Conservation (phyloP, 1,140 invertebrate species). For the Apis dorsata region DNA sequence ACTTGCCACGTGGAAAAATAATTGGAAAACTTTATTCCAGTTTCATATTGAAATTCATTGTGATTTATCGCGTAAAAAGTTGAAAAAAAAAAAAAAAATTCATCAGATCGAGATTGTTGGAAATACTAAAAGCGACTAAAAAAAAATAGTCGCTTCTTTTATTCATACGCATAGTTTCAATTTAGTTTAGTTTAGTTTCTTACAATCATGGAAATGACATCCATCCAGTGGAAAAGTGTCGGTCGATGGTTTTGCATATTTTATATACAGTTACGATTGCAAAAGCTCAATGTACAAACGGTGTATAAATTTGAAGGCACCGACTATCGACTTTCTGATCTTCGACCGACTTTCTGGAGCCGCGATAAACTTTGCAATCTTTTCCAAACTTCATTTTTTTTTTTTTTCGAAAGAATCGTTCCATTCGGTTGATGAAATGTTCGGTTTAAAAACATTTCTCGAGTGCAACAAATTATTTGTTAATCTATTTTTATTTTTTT, state of each 20-base stretch:
- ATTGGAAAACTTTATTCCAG: neutral
- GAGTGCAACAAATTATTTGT: too few species aligned
- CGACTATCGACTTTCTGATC: constrained; percentile 8
- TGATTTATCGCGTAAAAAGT: neutral
- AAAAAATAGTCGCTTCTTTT: neutral
- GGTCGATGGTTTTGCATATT: constrained; percentile 44
- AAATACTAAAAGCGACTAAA: neutral
- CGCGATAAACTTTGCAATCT: neutral
- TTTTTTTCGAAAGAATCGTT: neutral
- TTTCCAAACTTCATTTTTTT: neutral
- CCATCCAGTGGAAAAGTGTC: neutral
- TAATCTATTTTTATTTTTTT: too few species aligned
- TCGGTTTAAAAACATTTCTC: too few species aligned
- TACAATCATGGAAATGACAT: neutral
- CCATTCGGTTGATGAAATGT: neutral
- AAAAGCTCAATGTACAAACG: constrained; percentile 3
- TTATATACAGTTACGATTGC: constrained; percentile 19
- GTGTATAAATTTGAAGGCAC: constrained; percentile 5
- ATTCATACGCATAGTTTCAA: neutral
- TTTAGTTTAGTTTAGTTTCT: neutral
- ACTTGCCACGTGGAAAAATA: too few species aligned
- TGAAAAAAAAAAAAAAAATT: neutral
- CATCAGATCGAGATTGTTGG: neutral
- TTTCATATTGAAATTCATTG: neutral
- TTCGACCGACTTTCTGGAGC: neutral